These are phyloP conservation scores for Choloepus didactylus DNA, from an alignment of 2,797 vertebrate genomes.

Conservation along the genomic window DNA sequence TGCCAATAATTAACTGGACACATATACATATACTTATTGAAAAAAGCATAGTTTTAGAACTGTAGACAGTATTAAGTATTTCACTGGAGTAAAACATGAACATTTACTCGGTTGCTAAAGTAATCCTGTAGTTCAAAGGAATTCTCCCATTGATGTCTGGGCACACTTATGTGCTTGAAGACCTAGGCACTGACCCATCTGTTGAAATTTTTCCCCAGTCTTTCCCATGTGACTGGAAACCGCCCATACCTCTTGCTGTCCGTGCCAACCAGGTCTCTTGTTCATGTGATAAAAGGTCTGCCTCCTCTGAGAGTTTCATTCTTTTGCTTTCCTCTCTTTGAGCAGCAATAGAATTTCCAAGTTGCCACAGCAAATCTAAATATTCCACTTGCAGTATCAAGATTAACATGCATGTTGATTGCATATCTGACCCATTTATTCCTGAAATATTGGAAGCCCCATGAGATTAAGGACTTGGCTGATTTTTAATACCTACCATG, in stretches of 20 bases:
- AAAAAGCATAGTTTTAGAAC: background rate
- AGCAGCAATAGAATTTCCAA: constrained; percentile 32
- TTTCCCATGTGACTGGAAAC: background rate
- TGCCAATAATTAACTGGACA: background rate
- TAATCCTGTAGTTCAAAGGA: background rate
- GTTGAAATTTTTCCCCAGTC: background rate
- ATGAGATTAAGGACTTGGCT: background rate
- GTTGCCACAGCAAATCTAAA: background rate
- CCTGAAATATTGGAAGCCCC: background rate
- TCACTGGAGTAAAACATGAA: background rate
- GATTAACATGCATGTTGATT: background rate
- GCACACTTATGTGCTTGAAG: background rate
- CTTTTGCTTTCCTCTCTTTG: background rate
- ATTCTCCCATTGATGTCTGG: background rate
- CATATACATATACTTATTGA: background rate
- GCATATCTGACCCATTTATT: background rate
- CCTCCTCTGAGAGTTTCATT: background rate
- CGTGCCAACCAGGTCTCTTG: background rate
- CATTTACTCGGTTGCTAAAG: background rate
- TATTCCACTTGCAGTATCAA: background rate
- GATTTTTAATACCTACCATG: background rate
- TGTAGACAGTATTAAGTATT: background rate
- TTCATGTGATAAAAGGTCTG: background rate
- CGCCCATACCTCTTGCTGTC: background rate
- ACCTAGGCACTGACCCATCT: background rate